Percentiles rank a stretch among this genome's conserved stretches.
phyloP scores from a whole-genome alignment of 2,888 invertebrate species.

The Acleris sparsana region DNA sequence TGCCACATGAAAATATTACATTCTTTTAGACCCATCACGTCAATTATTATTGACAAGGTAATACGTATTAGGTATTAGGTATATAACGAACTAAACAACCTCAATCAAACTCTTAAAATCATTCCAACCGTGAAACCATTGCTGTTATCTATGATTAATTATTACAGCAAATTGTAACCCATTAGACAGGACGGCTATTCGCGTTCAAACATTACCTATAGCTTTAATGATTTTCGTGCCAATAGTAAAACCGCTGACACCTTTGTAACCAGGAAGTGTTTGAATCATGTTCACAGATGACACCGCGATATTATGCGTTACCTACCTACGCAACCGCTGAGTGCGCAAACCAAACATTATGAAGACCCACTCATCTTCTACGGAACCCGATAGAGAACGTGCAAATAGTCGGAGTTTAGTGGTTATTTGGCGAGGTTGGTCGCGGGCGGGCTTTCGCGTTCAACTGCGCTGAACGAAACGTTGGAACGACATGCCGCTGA shows the following conservation, averaged over 20 bases:
- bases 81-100: too few species aligned
- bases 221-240: too few species aligned
- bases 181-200: too few species aligned
- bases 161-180: too few species aligned
- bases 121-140: too few species aligned
- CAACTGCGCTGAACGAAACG: conserved; percentile 57
- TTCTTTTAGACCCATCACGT: too few species aligned
- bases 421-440: conserved; percentile 34
- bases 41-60: too few species aligned
- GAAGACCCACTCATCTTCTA: conserved; percentile 64
- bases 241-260: background rate
- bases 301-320: conserved; percentile 32
- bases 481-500: conserved; percentile 52
- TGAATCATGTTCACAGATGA: background rate
- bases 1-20: too few species aligned
- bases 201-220: too few species aligned
- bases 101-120: too few species aligned
- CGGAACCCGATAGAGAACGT: conserved; percentile 41
- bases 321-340: conserved; percentile 72
- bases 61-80: too few species aligned
- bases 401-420: conserved; percentile 3
- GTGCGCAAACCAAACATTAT: conserved; percentile 76
- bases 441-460: conserved; percentile 52
- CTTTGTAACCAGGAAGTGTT: background rate
- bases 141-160: too few species aligned